A percentile compares a stretch with the other conserved stretches of the same genome.
These are phyloP conservation scores for Leptura quadrifasciata DNA, from an alignment of 2,888 invertebrate genomes.

Conservation along the genomic window DNA sequence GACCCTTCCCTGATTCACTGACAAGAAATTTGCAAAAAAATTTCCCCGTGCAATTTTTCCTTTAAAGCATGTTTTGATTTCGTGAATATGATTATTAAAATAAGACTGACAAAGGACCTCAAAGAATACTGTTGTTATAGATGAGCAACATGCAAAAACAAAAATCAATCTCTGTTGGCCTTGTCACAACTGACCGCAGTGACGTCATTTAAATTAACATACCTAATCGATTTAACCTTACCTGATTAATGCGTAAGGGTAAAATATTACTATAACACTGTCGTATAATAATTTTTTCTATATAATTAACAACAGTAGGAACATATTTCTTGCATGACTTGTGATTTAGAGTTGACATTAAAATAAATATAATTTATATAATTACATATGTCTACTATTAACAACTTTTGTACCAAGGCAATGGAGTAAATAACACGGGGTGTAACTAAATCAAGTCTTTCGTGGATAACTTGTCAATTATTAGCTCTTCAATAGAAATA, in stretches of 20 bases:
- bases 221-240: constrained; percentile 35
- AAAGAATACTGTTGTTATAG: neutral
- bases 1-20: no score
- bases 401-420: neutral
- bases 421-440: no score
- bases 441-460: no score
- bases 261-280: constrained; percentile 13
- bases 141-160: neutral
- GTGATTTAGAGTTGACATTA: no score
- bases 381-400: neutral
- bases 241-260: constrained; percentile 19
- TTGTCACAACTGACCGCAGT: constrained; percentile 59
- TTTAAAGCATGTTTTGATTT: no score
- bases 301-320: neutral
- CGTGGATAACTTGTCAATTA: no score
- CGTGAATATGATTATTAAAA: no score
- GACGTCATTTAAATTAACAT: constrained; percentile 51
- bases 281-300: constrained; percentile 24
- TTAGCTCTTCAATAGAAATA: no score
- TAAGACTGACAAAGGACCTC: no score
- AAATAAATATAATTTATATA: no score
- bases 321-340: neutral
- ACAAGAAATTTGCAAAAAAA: no score
- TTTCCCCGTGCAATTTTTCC: no score
- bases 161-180: constrained; percentile 50